A percentile compares a stretch with the other conserved stretches of the same genome.
Evolutionary conservation across 2,113 vertebrate genomes (phyloP).

Genomic region (Varanus salvator): DNA sequence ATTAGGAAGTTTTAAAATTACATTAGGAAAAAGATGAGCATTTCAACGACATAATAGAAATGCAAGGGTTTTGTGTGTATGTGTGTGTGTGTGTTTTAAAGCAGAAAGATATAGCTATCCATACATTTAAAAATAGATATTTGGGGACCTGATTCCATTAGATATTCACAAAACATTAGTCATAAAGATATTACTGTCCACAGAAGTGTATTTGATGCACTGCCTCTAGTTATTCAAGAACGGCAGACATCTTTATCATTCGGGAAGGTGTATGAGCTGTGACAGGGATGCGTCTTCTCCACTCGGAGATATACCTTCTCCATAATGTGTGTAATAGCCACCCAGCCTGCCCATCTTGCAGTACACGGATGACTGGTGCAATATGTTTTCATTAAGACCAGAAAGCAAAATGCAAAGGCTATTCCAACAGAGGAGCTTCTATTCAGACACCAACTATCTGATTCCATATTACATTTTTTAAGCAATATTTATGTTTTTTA

Average conservation of each 20-base stretch:
- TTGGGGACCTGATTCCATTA: slow-evolving; percentile 63
- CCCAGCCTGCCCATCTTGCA: slow-evolving; percentile 48
- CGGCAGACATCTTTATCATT: slow-evolving; percentile 70
- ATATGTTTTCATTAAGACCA: slow-evolving; percentile 65
- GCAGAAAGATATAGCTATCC: slow-evolving; percentile 34
- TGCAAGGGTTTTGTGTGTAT: slow-evolving; percentile 28
- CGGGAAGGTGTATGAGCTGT: slow-evolving; percentile 34
- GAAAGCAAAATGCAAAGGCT: slow-evolving; percentile 31
- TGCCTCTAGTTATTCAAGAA: slow-evolving; percentile 52
- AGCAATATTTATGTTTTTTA: neutral
- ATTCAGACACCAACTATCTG: neutral
- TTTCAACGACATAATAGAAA: slow-evolving; percentile 58
- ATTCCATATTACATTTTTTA: neutral
- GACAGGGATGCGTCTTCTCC: slow-evolving; percentile 56
- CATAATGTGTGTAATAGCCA: slow-evolving; percentile 58
- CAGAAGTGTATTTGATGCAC: slow-evolving; percentile 64
- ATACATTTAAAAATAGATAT: slow-evolving; percentile 52
- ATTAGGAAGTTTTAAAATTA: slow-evolving; percentile 70
- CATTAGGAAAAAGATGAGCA: slow-evolving; percentile 59
- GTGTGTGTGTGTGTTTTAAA: neutral
- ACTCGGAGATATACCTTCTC: slow-evolving; percentile 58
- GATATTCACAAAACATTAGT: slow-evolving; percentile 63
- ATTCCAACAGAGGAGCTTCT: neutral
- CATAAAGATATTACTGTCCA: slow-evolving; percentile 60
- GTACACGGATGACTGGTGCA: slow-evolving; percentile 50